Percentiles rank a stretch among this genome's conserved stretches.
phyloP scores from a whole-genome alignment of 1,140 invertebrate species.

The Macrotrachela quadricornifera region DNA sequence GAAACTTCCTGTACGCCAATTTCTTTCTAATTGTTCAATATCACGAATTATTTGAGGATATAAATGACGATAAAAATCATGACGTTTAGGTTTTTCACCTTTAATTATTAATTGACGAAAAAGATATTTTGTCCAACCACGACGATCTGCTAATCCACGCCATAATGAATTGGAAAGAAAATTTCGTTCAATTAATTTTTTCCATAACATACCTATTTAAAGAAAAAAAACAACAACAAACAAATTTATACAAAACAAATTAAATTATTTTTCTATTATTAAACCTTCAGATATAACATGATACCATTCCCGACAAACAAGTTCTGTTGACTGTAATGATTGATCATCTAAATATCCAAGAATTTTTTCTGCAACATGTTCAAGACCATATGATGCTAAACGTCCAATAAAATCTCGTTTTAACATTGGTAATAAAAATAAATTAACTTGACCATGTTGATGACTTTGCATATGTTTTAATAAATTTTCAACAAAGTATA shows the following conservation, averaged over 20 bases:
- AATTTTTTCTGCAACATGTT: constrained; percentile 93
- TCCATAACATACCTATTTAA: constrained; percentile 42
- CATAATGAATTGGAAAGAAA: constrained; percentile 71
- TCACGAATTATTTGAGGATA: constrained; percentile 11
- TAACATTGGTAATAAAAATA: constrained; percentile 89
- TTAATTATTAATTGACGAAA: neutral
- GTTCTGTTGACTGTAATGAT: constrained; percentile 71
- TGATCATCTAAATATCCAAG: constrained; percentile 85
- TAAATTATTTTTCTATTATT: no score
- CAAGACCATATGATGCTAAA: constrained; percentile 84
- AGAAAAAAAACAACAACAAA: no score
- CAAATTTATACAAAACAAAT: no score
- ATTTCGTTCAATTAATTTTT: constrained; percentile 30
- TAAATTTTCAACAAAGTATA: constrained; percentile 83
- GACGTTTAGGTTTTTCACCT: neutral
- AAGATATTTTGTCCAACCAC: constrained; percentile 54
- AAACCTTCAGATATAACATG: constrained; percentile 71
- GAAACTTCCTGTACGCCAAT: constrained; percentile 86
- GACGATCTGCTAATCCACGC: constrained; percentile 75
- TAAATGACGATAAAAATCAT: constrained; percentile 9
- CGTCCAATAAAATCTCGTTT: constrained; percentile 94
- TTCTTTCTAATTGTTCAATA: constrained; percentile 72
- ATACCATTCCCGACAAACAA: constrained; percentile 92
- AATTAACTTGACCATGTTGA: constrained; percentile 92
- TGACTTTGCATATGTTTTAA: constrained; percentile 90